phyloP scores from a whole-genome alignment of 2,113 vertebrate genomes.

The Synchiropus splendidus region DNA sequence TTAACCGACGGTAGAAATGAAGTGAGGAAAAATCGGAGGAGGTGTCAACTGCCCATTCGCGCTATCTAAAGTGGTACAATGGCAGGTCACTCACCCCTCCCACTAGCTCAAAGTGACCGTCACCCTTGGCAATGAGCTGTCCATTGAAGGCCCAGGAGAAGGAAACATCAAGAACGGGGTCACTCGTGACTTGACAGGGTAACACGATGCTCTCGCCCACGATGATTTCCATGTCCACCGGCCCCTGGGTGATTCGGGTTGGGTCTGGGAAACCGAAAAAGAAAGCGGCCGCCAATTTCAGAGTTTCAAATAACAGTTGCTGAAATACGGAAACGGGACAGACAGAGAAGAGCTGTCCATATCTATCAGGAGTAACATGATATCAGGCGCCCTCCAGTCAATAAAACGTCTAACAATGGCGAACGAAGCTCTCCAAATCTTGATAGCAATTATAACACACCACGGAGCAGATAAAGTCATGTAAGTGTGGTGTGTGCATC shows the following conservation, averaged over 20 bases:
- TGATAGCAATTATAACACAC: slow-evolving; percentile 52
- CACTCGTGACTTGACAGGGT: slow-evolving; percentile 81
- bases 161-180: slow-evolving; percentile 76
- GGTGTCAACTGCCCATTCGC: slow-evolving; percentile 43
- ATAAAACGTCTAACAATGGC: slow-evolving; percentile 38
- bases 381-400: slow-evolving; percentile 30
- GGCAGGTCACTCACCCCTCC: slow-evolving; percentile 77
- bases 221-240: slow-evolving; percentile 82
- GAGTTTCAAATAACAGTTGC: too few relatives aligned
- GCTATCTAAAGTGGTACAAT: slow-evolving; percentile 21
- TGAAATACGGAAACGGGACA: too few relatives aligned
- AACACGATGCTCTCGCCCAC: slow-evolving; percentile 87
- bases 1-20: too few relatives aligned
- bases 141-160: slow-evolving; percentile 93
- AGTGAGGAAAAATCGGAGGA: slow-evolving; percentile 22
- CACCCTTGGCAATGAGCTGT: slow-evolving; percentile 71
- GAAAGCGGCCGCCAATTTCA: slow-evolving; percentile 7
- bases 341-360: too few relatives aligned
- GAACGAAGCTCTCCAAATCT: slow-evolving; percentile 46
- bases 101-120: slow-evolving; percentile 82
- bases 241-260: slow-evolving; percentile 78
- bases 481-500: slow-evolving; percentile 28
- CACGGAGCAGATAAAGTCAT: slow-evolving; percentile 41
- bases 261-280: slow-evolving; percentile 67
- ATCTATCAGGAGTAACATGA: slow-evolving; percentile 29